Evolutionary conservation across 2,797 vertebrate genomes (phyloP), one percentile per base, ranked within the genome.

Genomic region (Hemitrygon akajei): DNA sequence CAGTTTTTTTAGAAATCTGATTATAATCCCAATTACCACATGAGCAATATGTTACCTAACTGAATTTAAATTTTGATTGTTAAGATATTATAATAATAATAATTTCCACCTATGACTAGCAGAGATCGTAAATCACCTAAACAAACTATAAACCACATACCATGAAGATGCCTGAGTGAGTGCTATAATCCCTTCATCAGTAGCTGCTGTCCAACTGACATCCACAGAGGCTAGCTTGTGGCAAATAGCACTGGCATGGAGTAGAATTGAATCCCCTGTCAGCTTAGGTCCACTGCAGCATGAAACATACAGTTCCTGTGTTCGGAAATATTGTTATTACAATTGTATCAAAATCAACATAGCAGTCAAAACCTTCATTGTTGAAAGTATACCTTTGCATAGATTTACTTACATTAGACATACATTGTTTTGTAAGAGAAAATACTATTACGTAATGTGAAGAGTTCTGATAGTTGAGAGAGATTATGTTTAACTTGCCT

Each of bases 141-240:
- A 63, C 86, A 66, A 66, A 37, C 1, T 63, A 34, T 18, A 37
- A 20, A 22, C 40, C 12, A 75, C 91, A 56, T 95, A 96, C 95
- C 94, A 94, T 94, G 92, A 60, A 93, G 93, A 82, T 66, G 94
- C 93, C 75, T 96, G 94, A 94, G 91, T 94, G 77, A 97, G 94
- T 69, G 95, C 95, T 94, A 95, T 94, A 0, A 96, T 93, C 34
- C 95, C 95, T 77, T 77, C 94, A 94, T 97, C 95, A n/a, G 95
- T 97, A 34, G 95, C 95, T 94, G 95, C 94, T 56, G 95, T 96
- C 96, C 96, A 97, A 94, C 95, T 97, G 94, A 96, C 93, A 2
- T 95, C 95, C 94, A 96, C 94, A 71, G 79, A 93, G 10, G 79
- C 95, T 94, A 97, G 56, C 7, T 92, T 73, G 77, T 93, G 79